Evolutionary conservation across 37 sponge, comb jelly and placozoan species (phyloP), one percentile per base, ranked within the genome.

Genomic region (Eunapius fragilis): DNA sequence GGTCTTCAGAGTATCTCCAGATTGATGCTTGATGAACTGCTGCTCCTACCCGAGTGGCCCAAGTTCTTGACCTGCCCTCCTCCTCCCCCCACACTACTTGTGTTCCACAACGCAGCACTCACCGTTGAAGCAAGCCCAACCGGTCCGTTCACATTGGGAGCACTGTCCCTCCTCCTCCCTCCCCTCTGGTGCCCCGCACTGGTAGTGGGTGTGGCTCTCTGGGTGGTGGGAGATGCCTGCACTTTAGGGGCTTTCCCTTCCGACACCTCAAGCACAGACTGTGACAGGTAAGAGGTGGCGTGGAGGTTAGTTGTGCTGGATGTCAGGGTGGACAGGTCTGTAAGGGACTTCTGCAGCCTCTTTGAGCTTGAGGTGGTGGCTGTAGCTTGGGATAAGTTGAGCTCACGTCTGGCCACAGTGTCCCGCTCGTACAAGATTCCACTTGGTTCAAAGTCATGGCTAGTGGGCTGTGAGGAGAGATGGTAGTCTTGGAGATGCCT

Each of bases 361-460:
- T 11, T 58, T 11, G 22, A 10, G 58, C 1, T 13, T 12, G 58
- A 13, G 58, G 58, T 58, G 58, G 58, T 1, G 58, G 80, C 77
- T n/a, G 78, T 86, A 4, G 84, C 83, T 49, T 92, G 93, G 13
- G 89, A 93, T 5, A 83, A 89, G 48, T 82, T 89, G 22, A 12
- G 67, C 14, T 58, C 58, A 4, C 58, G 7, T 11, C 58, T 58
- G 19, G 14, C 22, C 19, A 19, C 58, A 19, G 14, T 19, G 1
- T 58, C 58, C 1, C 58, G 58, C 22, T 58, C 58, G 58, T 58
- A 58, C 22, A 58, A 1, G 14, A n/a, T n/a, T n/a, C 58, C 22
- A 83, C 90, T 79, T 34, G 32, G 34, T 22, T 72, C 73, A 72
- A 72, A 72, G 27, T 72, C 30, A 58, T 58, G 58, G 17, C 58